Percentiles rank a stretch among this genome's conserved stretches.
Evolutionary conservation across 2,797 vertebrate genomes (phyloP).

Genomic region (Acropternis orthonyx): DNA sequence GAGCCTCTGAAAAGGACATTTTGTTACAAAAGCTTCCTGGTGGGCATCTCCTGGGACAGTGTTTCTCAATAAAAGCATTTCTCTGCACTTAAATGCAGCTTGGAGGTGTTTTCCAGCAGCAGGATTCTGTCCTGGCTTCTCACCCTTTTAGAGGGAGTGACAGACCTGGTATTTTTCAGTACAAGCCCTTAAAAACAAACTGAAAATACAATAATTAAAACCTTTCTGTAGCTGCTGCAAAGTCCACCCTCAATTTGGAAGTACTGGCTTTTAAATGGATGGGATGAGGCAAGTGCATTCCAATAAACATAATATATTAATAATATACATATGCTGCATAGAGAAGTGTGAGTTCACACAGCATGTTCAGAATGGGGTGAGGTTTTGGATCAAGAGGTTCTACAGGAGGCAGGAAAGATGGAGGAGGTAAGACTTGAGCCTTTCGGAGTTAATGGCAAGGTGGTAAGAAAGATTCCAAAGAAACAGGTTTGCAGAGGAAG

Average conservation of each 20-base stretch:
- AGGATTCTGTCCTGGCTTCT: not conserved
- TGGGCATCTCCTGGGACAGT: not conserved
- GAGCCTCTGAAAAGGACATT: not conserved
- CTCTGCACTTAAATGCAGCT: not conserved
- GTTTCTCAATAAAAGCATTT: not conserved
- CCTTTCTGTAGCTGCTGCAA: not conserved
- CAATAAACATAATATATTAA: not conserved
- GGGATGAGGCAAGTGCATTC: not conserved
- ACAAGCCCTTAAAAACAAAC: not conserved
- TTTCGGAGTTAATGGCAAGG: not conserved
- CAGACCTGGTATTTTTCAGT: not conserved
- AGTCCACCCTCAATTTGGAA: not conserved
- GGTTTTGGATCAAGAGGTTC: not conserved
- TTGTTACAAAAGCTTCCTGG: not conserved
- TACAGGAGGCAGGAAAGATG: not conserved
- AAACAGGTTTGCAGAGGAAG: not conserved
- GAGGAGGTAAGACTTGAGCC: not conserved
- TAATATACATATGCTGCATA: rapidly evolving
- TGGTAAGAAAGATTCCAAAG: not conserved
- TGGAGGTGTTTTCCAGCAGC: not conserved
- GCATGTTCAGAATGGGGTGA: not conserved
- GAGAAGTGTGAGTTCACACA: not conserved
- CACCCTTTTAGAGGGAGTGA: not conserved
- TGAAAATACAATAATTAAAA: not conserved
- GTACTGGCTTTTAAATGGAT: not conserved